Conservation (phyloP, 2,888 invertebrate species). For the Caenorhabditis auriculariae region DNA sequence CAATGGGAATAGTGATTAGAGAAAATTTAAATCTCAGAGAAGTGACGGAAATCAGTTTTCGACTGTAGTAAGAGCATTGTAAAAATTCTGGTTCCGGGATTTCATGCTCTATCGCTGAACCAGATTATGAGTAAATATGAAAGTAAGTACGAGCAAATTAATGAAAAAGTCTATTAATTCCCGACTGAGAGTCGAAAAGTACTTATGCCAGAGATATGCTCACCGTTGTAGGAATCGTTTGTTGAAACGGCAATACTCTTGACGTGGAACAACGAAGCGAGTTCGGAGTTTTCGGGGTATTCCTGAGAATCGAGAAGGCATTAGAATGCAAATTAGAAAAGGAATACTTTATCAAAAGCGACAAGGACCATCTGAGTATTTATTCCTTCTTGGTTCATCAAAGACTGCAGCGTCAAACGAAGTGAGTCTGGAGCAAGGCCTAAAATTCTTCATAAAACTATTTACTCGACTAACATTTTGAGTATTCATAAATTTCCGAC, state of each 20-base stretch:
- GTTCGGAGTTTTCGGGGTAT: conserved; percentile 64
- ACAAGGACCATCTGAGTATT: conserved; percentile 66
- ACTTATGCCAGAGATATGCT: no score
- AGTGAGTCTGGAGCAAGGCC: conserved; percentile 64
- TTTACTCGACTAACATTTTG: background rate
- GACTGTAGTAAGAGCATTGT: no score
- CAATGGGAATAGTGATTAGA: no score
- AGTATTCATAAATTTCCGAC: no score
- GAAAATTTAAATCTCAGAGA: no score
- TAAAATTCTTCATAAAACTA: no score
- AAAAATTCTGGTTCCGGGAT: background rate
- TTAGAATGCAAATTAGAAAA: conserved; percentile 11
- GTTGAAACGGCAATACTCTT: conserved; percentile 61
- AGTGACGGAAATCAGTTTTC: no score
- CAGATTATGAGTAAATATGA: no score
- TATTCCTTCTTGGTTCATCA: conserved; percentile 69
- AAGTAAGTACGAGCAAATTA: no score
- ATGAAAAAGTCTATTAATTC: no score
- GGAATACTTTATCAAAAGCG: conserved; percentile 54
- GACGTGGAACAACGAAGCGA: conserved; percentile 65
- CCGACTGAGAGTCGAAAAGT: no score
- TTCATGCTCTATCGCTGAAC: no score
- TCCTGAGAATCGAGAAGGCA: conserved; percentile 46
- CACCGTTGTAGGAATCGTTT: conserved; percentile 60
- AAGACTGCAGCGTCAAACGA: conserved; percentile 67